Evolutionary conservation across 2,888 invertebrate species (phyloP).

Genomic region (Pheosia tremula): DNA sequence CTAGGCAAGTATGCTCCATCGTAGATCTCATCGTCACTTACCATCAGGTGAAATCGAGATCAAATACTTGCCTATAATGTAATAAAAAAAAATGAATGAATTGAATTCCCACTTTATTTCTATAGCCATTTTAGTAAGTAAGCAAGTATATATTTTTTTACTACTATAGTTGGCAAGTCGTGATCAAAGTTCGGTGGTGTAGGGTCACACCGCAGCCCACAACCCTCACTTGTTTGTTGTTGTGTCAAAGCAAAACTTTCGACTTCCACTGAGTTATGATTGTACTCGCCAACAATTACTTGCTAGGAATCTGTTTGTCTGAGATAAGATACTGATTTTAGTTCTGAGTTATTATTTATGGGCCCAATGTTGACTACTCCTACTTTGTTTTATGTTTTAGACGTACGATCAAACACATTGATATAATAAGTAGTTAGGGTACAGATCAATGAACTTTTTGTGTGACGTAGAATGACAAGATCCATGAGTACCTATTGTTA

Average conservation of each 20-base stretch:
- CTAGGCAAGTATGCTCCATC: too few relatives aligned
- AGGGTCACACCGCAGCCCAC: conserved; percentile 37
- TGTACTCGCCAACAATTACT: conserved; percentile 34
- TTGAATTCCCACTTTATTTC: not conserved
- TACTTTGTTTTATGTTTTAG: too few relatives aligned
- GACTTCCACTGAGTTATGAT: conserved; percentile 36
- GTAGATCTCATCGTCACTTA: too few relatives aligned
- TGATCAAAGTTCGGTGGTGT: conserved; percentile 40
- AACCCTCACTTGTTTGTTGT: conserved; percentile 41
- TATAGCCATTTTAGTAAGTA: not conserved
- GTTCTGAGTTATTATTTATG: not conserved
- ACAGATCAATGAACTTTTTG: too few relatives aligned
- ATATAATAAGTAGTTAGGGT: too few relatives aligned
- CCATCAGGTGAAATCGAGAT: too few relatives aligned
- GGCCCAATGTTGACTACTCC: too few relatives aligned
- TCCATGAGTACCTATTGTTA: too few relatives aligned
- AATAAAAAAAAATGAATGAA: too few relatives aligned
- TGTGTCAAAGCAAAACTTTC: conserved; percentile 38
- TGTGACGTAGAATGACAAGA: too few relatives aligned
- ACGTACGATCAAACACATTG: too few relatives aligned
- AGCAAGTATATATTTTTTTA: conserved; percentile 2
- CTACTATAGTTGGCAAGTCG: conserved; percentile 22
- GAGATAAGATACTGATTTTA: conserved; percentile 7
- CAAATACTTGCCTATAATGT: too few relatives aligned
- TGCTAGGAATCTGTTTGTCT: conserved; percentile 27